Evolutionary conservation across 2,888 invertebrate species (phyloP), one percentile per base, ranked within the genome.

Genomic region (Mesochorus sp.): DNA sequence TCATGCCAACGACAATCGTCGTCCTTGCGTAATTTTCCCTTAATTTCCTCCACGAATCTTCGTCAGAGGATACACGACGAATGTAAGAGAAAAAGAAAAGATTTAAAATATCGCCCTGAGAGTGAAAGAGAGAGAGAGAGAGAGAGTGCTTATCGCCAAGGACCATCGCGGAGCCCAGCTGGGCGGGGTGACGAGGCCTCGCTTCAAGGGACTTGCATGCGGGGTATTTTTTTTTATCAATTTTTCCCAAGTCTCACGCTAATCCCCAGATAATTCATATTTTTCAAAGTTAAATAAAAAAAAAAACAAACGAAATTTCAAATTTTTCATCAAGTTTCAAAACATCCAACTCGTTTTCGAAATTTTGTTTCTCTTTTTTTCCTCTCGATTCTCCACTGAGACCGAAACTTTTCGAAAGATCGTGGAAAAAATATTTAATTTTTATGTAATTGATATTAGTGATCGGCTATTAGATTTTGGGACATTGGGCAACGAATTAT

Each of bases 111-210:
- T 26, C 28, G 59, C 68, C 51, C 57, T 68, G 62, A 64, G 21
- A n/a, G n/a, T 17, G 24, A 55, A 55, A 34, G 47, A 57, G 21
- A 39, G 37, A n/a, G 57, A 57, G 67, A 57, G 53, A n/a, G n/a
- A n/a, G n/a, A n/a, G n/a, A n/a, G n/a, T 55, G 67, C 74, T 74
- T 73, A 78, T 78, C 64, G 64, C 53, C 61, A 66, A 75, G 78
- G 74, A 78, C 74, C 70, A 66, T 51, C 59, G n/a, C n/a, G 70
- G 37, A 44, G 74, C 78, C 78, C 78, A 78, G 78, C 78, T 78
- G 75, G 78, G 78, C 78, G 78, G 78, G 78, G 78, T 78, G 74
- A 66, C 74, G 51, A 74, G 68, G 39, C 44, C 62, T 49, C 39
- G 14, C 49, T 68, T 51, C 74, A 51, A 64, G 78, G 70, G 74